phyloP scores from a whole-genome alignment of 2,888 invertebrate genomes.

The Plagiodera versicolora region DNA sequence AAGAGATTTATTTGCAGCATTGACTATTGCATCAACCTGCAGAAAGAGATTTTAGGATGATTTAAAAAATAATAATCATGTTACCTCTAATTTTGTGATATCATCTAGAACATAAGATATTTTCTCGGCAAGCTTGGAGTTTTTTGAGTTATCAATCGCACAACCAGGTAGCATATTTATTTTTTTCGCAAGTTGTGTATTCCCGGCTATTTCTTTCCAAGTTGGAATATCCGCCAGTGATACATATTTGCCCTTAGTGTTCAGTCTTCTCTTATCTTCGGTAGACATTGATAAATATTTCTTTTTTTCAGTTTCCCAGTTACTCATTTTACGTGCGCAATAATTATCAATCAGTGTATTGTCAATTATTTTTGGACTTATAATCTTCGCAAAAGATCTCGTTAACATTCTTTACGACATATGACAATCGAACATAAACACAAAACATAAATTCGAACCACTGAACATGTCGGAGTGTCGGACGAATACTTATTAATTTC shows the following conservation, averaged over 20 bases:
- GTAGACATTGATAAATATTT: slow-evolving; percentile 58
- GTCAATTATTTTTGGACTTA: too few species aligned
- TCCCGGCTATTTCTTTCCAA: slow-evolving; percentile 60
- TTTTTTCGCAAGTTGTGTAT: slow-evolving; percentile 48
- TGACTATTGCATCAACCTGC: slow-evolving; percentile 83
- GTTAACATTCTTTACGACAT: too few species aligned
- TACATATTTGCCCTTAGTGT: slow-evolving; percentile 53
- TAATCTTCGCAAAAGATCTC: too few species aligned
- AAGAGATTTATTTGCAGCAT: slow-evolving; percentile 80
- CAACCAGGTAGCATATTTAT: slow-evolving; percentile 44
- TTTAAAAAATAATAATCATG: background rate
- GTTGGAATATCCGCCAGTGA: slow-evolving; percentile 57
- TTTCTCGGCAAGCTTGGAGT: slow-evolving; percentile 60
- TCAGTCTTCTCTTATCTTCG: slow-evolving; percentile 60
- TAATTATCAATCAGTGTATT: background rate
- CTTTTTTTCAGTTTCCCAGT: slow-evolving; percentile 59
- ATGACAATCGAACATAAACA: too few species aligned
- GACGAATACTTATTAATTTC: too few species aligned
- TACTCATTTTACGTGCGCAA: slow-evolving; percentile 51
- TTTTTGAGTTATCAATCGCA: slow-evolving; percentile 53
- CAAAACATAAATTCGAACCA: too few species aligned
- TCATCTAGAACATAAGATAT: slow-evolving; percentile 75
- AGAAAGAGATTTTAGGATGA: slow-evolving; percentile 18
- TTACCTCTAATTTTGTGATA: slow-evolving; percentile 76
- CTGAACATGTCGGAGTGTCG: too few species aligned